phyloP scores from a whole-genome alignment of 1,140 invertebrate species.

The Apis laboriosa region DNA sequence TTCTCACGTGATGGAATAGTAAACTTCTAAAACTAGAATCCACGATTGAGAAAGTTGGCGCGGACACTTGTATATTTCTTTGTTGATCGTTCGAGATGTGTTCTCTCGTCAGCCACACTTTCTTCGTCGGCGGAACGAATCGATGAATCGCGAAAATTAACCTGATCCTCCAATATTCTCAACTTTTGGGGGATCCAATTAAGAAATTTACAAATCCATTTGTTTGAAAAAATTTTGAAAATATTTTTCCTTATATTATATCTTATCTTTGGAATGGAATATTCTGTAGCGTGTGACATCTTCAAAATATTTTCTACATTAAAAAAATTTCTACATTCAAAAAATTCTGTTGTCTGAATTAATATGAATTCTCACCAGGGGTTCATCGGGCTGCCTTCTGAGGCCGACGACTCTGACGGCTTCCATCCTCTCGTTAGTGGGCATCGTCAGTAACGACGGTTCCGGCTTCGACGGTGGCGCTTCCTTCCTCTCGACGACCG shows the following conservation, averaged over 20 bases:
- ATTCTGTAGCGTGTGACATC: no score
- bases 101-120: conserved; percentile 3
- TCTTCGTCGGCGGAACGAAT: neutral
- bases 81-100: conserved; percentile 8
- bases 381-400: conserved; percentile 92
- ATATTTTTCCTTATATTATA: neutral
- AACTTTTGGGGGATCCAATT: neutral
- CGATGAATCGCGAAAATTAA: neutral
- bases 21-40: conserved; percentile 41
- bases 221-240: no score
- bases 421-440: conserved; percentile 77
- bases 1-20: conserved; percentile 40
- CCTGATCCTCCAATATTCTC: neutral
- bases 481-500: conserved; percentile 81
- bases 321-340: no score
- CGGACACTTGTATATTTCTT: conserved; percentile 1
- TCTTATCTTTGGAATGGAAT: no score
- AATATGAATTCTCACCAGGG: conserved; percentile 84
- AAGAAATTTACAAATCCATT: no score
- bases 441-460: conserved; percentile 67
- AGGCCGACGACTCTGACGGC: conserved; percentile 93
- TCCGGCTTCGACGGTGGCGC: conserved; percentile 44
- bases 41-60: conserved; percentile 28
- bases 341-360: neutral
- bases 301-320: no score